phyloP scores from a whole-genome alignment of 37 sponge, comb jelly and placozoan species.

The Tethya wilhelma region DNA sequence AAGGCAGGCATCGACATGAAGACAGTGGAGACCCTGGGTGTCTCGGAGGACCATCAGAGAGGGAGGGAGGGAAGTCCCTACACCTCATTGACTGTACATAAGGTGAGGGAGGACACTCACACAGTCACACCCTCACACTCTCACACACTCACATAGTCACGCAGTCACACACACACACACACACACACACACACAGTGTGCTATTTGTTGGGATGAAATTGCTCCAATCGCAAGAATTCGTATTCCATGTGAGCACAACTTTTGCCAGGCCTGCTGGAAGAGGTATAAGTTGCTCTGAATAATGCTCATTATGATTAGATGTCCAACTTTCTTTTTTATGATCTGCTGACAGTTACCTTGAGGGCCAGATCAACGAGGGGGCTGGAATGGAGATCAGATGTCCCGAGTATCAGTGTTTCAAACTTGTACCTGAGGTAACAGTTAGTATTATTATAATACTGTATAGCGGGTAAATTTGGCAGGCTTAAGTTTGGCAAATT shows the following conservation, averaged over 20 bases:
- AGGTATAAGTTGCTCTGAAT: slow-evolving; percentile 30
- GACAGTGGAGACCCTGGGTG: not conserved
- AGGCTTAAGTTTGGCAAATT: not conserved
- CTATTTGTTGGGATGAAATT: slow-evolving; percentile 44
- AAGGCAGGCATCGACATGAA: slow-evolving; percentile 59
- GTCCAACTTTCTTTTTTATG: not conserved
- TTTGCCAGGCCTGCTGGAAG: slow-evolving; percentile 80
- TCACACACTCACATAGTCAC: slow-evolving; percentile 7
- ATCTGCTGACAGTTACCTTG: slow-evolving; percentile 24
- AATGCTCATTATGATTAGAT: not conserved
- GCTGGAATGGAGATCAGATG: slow-evolving; percentile 80
- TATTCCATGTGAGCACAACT: slow-evolving; percentile 72
- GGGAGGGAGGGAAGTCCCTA: not conserved
- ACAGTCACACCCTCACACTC: slow-evolving; percentile 15
- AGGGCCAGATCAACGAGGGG: slow-evolving; percentile 62
- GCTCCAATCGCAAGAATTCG: not conserved
- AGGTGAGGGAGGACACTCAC: slow-evolving; percentile 3
- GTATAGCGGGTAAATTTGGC: not conserved
- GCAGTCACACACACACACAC: slow-evolving; percentile 9
- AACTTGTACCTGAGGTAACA: slow-evolving; percentile 80
- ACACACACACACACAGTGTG: slow-evolving; percentile 18
- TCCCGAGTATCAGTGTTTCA: slow-evolving; percentile 80
- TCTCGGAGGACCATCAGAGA: not conserved
- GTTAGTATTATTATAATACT: not conserved
- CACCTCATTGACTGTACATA: slow-evolving; percentile 11